Conservation (phyloP, 2,797 vertebrate genomes). For the Huso huso region DNA sequence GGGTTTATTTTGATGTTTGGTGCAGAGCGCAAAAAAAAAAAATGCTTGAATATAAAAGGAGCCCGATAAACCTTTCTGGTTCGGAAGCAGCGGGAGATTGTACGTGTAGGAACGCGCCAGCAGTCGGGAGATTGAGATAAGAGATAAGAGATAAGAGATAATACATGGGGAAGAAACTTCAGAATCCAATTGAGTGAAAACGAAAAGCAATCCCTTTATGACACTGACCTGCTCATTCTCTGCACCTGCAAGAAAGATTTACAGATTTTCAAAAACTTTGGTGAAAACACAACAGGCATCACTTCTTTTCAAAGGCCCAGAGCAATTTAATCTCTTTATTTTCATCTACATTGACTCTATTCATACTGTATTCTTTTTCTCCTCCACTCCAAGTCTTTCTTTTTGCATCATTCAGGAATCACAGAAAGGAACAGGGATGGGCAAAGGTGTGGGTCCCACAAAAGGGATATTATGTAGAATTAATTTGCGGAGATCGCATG, state of each 20-base stretch:
- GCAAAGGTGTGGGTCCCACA: too few species aligned
- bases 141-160: slow-evolving; percentile 37
- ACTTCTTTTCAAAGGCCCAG: slow-evolving; percentile 55
- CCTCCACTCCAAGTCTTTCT: not conserved
- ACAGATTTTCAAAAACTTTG: slow-evolving; percentile 28
- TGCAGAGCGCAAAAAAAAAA: slow-evolving; percentile 10
- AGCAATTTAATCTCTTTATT: slow-evolving; percentile 61
- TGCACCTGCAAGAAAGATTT: slow-evolving; percentile 55
- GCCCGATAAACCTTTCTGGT: slow-evolving; percentile 54
- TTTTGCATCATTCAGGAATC: too few species aligned
- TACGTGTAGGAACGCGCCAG: slow-evolving; percentile 57
- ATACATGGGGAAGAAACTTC: slow-evolving; percentile 24
- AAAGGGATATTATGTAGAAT: too few species aligned
- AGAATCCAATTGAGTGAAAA: not conserved
- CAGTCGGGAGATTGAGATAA: slow-evolving; percentile 45
- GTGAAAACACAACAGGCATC: slow-evolving; percentile 49
- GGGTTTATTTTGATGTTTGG: slow-evolving; percentile 38
- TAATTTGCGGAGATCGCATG: too few species aligned
- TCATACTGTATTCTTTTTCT: slow-evolving; percentile 3
- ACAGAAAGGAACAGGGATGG: too few species aligned
- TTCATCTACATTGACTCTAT: slow-evolving; percentile 48
- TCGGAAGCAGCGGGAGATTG: slow-evolving; percentile 55
- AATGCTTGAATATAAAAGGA: slow-evolving; percentile 46
- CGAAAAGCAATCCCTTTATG: slow-evolving; percentile 23
- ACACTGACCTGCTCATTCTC: slow-evolving; percentile 16